phyloP scores from a whole-genome alignment of 2,888 invertebrate species.

The Lomographa bimaculata region DNA sequence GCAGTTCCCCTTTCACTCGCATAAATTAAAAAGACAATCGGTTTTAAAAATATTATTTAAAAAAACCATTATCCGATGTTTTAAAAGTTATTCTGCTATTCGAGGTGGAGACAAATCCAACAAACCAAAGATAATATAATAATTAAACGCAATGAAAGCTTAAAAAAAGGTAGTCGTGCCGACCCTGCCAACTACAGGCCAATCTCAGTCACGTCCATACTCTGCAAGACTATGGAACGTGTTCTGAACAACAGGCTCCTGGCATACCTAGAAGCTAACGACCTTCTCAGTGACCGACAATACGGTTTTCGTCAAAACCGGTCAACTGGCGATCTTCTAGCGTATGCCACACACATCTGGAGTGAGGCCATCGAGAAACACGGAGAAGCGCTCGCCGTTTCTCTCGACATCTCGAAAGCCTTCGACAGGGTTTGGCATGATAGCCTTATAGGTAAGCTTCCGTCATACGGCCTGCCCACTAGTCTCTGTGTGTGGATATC shows the following conservation, averaged over 20 bases:
- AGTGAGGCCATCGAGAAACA: slow-evolving; percentile 16
- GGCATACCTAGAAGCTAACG: too few species aligned
- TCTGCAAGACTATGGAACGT: too few species aligned
- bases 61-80: too few species aligned
- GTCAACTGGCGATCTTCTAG: slow-evolving; percentile 1
- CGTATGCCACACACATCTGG: slow-evolving; percentile 1
- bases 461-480: slow-evolving; percentile 11
- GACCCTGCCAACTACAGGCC: slow-evolving; percentile 5
- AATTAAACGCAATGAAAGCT: too few species aligned
- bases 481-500: slow-evolving; percentile 10
- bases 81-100: too few species aligned
- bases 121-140: too few species aligned
- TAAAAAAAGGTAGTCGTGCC: background rate
- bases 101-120: too few species aligned
- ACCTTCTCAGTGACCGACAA: too few species aligned
- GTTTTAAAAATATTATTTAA: too few species aligned
- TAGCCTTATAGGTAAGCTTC: slow-evolving; percentile 15
- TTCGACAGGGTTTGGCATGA: slow-evolving; percentile 14
- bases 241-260: too few species aligned
- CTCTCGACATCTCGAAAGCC: slow-evolving; percentile 18
- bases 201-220: slow-evolving; percentile 1
- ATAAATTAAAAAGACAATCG: too few species aligned
- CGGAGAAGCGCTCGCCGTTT: slow-evolving; percentile 21
- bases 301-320: background rate
- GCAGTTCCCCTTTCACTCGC: too few species aligned